A percentile compares a stretch with the other conserved stretches of the same genome.
These are phyloP conservation scores for Lottia gigantea DNA, from an alignment of 2,888 invertebrate species.

Conservation along the genomic window DNA sequence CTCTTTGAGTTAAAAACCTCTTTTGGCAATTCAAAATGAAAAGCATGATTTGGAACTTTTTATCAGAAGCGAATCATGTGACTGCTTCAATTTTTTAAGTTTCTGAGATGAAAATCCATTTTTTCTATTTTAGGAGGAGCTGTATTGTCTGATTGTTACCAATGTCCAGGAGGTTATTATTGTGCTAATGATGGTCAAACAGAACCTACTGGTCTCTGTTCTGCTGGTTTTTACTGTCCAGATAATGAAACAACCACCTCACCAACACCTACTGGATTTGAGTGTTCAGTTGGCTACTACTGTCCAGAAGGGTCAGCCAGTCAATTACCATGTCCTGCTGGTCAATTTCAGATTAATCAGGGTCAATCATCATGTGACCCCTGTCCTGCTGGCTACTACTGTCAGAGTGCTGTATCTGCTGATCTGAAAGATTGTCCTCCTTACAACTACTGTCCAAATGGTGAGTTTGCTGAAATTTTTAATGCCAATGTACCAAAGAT, in stretches of 20 bases:
- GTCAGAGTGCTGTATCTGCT: slow-evolving; percentile 50
- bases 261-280: slow-evolving; percentile 48
- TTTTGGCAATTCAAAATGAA: no score
- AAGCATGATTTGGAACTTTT: no score
- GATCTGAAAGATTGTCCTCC: slow-evolving; percentile 54
- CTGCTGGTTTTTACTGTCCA: slow-evolving; percentile 64
- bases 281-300: slow-evolving; percentile 55
- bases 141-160: slow-evolving; percentile 52
- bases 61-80: no score
- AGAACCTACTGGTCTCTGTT: slow-evolving; percentile 54
- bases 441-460: slow-evolving; percentile 62
- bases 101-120: neutral
- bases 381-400: slow-evolving; percentile 64
- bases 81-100: neutral
- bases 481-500: no score
- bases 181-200: slow-evolving; percentile 57
- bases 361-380: slow-evolving; percentile 53
- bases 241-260: slow-evolving; percentile 52
- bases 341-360: slow-evolving; percentile 51
- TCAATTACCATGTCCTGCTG: slow-evolving; percentile 54
- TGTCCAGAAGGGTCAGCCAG: slow-evolving; percentile 58
- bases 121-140: slow-evolving; percentile 46
- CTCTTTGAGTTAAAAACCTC: no score
- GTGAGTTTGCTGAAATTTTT: slow-evolving; percentile 35
- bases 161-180: slow-evolving; percentile 62